phyloP scores from a whole-genome alignment of 2,888 invertebrate genomes.

The Phortica okadai region DNA sequence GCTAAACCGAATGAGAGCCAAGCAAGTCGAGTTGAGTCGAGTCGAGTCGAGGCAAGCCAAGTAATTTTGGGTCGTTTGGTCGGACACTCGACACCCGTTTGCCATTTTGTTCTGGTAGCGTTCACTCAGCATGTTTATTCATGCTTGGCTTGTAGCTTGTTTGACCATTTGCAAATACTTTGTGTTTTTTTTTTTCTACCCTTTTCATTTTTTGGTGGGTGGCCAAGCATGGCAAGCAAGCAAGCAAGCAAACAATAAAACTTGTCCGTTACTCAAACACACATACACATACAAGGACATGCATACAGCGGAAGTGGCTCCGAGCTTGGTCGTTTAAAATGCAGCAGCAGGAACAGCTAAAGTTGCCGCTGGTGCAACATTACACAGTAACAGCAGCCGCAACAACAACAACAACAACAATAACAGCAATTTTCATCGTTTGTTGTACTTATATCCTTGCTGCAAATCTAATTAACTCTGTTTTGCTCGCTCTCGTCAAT shows the following conservation, averaged over 20 bases:
- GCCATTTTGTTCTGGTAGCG: background rate
- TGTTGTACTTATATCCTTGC: conserved; percentile 47
- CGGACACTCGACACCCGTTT: background rate
- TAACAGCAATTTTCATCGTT: background rate
- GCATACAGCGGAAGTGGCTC: no score
- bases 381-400: background rate
- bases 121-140: background rate
- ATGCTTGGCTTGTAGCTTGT: background rate
- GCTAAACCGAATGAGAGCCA: background rate
- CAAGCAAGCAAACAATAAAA: conserved; percentile 10
- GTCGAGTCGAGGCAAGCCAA: background rate
- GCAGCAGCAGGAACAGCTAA: no score
- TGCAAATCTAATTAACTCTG: conserved; percentile 67
- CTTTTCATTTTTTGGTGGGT: background rate
- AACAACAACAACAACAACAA: background rate
- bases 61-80: background rate
- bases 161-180: background rate
- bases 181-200: no score
- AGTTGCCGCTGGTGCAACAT: background rate
- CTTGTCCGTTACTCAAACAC: background rate
- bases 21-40: background rate
- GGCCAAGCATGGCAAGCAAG: background rate
- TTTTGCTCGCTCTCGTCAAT: background rate
- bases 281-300: no score
- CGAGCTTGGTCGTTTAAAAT: no score